A percentile compares a stretch with the other conserved stretches of the same genome.
These are phyloP conservation scores for Corythaixoides concolor DNA, from an alignment of 2,113 vertebrate genomes.

Conservation along the genomic window DNA sequence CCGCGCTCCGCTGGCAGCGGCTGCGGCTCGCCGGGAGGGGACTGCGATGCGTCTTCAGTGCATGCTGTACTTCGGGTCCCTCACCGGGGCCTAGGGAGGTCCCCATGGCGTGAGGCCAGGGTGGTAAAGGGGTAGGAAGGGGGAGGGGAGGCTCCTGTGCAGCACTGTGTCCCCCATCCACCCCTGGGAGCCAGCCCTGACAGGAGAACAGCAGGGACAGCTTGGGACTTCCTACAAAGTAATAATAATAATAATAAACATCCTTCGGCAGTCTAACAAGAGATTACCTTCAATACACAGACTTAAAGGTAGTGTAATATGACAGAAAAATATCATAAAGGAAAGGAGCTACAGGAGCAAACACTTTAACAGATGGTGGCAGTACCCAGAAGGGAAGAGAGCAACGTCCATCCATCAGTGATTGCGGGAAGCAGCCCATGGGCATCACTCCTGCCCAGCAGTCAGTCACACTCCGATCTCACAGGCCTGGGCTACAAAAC, in stretches of 20 bases:
- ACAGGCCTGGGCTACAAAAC: fast-evolving
- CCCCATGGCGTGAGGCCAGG: too few relatives aligned
- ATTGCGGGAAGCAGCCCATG: background rate
- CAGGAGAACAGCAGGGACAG: background rate
- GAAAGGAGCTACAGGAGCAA: background rate
- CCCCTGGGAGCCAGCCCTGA: too few relatives aligned
- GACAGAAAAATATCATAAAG: too few relatives aligned
- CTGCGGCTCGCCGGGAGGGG: too few relatives aligned
- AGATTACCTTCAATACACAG: too few relatives aligned
- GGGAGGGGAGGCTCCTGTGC: background rate
- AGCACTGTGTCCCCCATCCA: background rate
- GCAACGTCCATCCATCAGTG: fast-evolving
- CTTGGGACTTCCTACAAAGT: background rate
- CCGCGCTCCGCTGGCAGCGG: too few relatives aligned
- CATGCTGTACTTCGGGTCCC: too few relatives aligned
- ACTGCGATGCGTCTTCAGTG: too few relatives aligned
- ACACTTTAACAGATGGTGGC: background rate
- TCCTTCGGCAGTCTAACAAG: too few relatives aligned
- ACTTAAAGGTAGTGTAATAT: too few relatives aligned
- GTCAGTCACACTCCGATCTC: fast-evolving
- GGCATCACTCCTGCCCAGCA: background rate
- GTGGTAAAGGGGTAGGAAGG: background rate
- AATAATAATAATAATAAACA: too few relatives aligned
- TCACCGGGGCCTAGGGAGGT: too few relatives aligned
- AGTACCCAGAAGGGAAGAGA: background rate